phyloP scores from a whole-genome alignment of 2,797 vertebrate species.

The Sebastes iracundus region DNA sequence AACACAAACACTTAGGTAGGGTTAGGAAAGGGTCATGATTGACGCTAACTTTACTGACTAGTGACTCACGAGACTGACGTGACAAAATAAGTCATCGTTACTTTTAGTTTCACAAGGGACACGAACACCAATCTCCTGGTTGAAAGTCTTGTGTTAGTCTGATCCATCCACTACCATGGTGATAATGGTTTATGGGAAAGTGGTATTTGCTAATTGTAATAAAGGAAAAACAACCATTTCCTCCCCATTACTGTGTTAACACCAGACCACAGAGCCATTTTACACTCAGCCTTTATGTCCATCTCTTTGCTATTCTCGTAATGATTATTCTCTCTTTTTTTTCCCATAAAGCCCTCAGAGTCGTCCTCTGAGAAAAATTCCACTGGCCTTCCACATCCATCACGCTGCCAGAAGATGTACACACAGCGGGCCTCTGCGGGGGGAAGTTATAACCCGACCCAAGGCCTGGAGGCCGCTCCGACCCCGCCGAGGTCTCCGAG shows the following conservation, averaged over 20 bases:
- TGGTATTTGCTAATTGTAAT: constrained; percentile 4
- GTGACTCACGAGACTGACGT: no score
- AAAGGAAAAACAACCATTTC: constrained; percentile 29
- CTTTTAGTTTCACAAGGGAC: no score
- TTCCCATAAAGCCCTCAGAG: neutral
- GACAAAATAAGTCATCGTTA: no score
- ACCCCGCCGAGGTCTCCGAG: neutral
- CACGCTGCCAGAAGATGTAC: constrained; percentile 26
- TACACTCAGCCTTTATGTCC: neutral
- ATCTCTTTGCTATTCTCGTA: neutral
- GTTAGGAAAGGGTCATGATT: no score
- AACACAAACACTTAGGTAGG: no score
- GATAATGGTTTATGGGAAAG: constrained; percentile 14
- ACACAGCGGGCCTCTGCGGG: neutral
- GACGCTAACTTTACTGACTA: no score
- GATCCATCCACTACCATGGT: no score
- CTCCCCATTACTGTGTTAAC: constrained; percentile 31
- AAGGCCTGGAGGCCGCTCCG: neutral
- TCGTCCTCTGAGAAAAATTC: constrained; percentile 15
- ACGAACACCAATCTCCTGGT: no score
- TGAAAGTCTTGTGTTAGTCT: no score
- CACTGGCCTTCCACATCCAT: constrained; percentile 33
- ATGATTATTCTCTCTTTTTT: neutral
- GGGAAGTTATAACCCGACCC: neutral
- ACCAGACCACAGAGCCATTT: constrained; percentile 41